Conservation (phyloP, 2,797 vertebrate genomes). For the Esox masquinongy region DNA sequence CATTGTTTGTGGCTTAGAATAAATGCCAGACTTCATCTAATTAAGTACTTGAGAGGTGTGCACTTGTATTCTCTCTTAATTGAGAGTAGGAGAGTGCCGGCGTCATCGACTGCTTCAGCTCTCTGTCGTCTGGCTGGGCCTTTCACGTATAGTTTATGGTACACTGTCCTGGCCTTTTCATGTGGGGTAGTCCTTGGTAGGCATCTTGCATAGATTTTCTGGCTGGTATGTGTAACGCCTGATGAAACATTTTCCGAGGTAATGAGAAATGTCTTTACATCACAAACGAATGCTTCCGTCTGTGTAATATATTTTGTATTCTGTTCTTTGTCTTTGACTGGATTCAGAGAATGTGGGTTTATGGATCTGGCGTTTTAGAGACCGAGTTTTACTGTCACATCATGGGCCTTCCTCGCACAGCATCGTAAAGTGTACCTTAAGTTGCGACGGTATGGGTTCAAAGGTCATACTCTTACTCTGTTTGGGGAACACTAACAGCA, state of each 20-base stretch:
- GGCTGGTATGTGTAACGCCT: background rate
- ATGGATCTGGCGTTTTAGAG: background rate
- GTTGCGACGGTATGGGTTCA: background rate
- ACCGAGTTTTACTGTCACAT: background rate
- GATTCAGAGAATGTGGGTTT: background rate
- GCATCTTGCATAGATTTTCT: background rate
- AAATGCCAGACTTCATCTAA: constrained; percentile 77
- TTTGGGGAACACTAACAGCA: background rate
- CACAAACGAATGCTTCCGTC: too few relatives aligned
- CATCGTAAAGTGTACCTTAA: background rate
- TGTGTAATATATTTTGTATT: too few relatives aligned
- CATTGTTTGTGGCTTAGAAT: constrained; percentile 50
- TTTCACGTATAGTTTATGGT: background rate
- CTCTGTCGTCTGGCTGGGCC: background rate
- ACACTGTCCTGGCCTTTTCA: background rate
- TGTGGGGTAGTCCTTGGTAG: background rate
- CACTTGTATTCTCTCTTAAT: constrained; percentile 16
- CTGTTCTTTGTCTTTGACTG: too few relatives aligned
- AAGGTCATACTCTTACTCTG: background rate
- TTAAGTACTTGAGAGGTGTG: constrained; percentile 54
- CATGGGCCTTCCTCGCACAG: background rate
- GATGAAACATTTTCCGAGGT: too few relatives aligned
- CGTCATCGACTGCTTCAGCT: background rate
- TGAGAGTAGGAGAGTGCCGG: constrained; percentile 4
- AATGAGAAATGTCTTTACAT: too few relatives aligned